Evolutionary conservation across 2,113 vertebrate species (phyloP).

Genomic region (Rallus limicola): DNA sequence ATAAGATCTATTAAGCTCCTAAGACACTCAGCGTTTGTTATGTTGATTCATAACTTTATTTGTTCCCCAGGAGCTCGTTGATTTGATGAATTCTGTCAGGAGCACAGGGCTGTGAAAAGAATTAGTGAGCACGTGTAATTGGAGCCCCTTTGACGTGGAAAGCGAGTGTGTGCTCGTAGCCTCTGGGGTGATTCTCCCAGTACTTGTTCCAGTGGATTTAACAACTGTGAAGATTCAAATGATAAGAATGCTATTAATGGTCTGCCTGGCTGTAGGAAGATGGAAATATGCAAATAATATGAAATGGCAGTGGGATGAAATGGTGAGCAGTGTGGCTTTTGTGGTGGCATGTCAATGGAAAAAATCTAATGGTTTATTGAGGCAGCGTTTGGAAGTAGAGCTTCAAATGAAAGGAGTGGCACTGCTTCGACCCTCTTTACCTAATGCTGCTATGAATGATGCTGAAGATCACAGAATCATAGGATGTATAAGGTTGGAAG

Average conservation of each 20-base stretch:
- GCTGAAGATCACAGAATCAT: not conserved
- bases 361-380: not conserved
- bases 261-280: not conserved
- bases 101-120: not conserved
- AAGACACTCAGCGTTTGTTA: constrained; percentile 32
- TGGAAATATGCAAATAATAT: not conserved
- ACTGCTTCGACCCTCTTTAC: not conserved
- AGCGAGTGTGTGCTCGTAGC: not conserved
- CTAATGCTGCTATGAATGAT: not conserved
- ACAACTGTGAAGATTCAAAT: not conserved
- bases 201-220: not conserved
- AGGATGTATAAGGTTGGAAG: no score
- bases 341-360: not conserved
- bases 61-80: not conserved
- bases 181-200: not conserved
- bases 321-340: not conserved
- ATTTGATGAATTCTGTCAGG: not conserved
- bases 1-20: constrained; percentile 21
- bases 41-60: constrained; percentile 4
- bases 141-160: not conserved
- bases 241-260: not conserved
- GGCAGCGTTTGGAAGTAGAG: not conserved
- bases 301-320: not conserved
- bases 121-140: not conserved
- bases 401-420: not conserved